phyloP scores from a whole-genome alignment of 2,888 invertebrate genomes.

The Campoplex nolae region DNA sequence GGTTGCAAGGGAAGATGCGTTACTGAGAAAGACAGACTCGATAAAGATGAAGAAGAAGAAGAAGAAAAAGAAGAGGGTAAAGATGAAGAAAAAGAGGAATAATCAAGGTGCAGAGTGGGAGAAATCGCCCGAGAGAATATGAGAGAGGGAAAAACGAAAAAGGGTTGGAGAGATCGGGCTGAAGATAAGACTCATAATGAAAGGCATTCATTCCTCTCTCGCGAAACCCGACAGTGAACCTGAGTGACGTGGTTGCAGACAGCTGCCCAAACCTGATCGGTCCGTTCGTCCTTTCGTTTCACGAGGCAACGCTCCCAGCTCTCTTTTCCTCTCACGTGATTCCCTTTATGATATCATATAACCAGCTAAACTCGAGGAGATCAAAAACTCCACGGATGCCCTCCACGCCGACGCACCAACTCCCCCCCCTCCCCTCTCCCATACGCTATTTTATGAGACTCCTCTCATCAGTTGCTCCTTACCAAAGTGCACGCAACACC shows the following conservation, averaged over 20 bases:
- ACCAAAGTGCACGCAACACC: slow-evolving; percentile 26
- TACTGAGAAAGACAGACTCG: slow-evolving; percentile 31
- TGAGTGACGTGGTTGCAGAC: slow-evolving; percentile 84
- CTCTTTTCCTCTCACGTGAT: slow-evolving; percentile 75
- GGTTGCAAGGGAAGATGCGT: slow-evolving; percentile 19
- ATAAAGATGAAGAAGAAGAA: slow-evolving; percentile 59
- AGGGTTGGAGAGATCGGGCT: slow-evolving; percentile 77
- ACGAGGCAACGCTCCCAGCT: slow-evolving; percentile 53
- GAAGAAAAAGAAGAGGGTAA: slow-evolving; percentile 69
- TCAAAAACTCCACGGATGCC: slow-evolving; percentile 46
- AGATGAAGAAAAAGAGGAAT: slow-evolving; percentile 71
- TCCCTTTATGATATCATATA: slow-evolving; percentile 83
- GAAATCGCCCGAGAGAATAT: slow-evolving; percentile 48
- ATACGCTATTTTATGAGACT: slow-evolving; percentile 45
- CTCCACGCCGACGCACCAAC: slow-evolving; percentile 33
- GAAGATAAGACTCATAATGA: slow-evolving; percentile 83
- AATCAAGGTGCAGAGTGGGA: slow-evolving; percentile 43
- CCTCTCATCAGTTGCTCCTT: slow-evolving; percentile 19
- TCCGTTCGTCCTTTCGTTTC: slow-evolving; percentile 72
- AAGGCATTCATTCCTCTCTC: slow-evolving; percentile 83
- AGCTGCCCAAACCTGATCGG: slow-evolving; percentile 84
- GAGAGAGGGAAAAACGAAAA: background rate
- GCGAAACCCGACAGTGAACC: slow-evolving; percentile 80
- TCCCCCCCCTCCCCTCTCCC: background rate
- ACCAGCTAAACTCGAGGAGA: slow-evolving; percentile 79